phyloP scores from a whole-genome alignment of 2,113 vertebrate genomes.

The Cynopterus brachyotis region DNA sequence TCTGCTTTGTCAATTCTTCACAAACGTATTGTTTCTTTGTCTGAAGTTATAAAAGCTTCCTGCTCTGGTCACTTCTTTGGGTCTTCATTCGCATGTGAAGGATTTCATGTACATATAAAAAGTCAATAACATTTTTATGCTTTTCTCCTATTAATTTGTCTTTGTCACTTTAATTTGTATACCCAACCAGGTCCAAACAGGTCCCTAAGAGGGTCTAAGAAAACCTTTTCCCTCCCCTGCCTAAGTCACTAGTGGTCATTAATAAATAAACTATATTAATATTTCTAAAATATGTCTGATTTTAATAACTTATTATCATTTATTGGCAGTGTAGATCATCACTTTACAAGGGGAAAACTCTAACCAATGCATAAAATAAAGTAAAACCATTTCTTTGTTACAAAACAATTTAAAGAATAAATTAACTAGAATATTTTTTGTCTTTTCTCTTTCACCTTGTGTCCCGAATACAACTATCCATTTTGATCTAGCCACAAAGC shows the following conservation, averaged over 20 bases:
- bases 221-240: not conserved
- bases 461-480: accelerated
- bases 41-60: not conserved
- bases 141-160: not conserved
- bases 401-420: not conserved
- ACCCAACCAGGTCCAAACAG: not conserved
- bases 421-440: not conserved
- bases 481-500: not conserved
- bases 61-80: not conserved
- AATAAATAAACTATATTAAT: not conserved
- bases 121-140: not conserved
- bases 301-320: not conserved
- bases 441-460: not conserved
- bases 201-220: not conserved
- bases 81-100: not conserved
- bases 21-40: not conserved
- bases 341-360: not conserved
- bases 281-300: not conserved
- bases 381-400: not conserved
- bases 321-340: not conserved
- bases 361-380: not conserved
- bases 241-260: not conserved
- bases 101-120: not conserved
- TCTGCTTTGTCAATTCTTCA: not conserved
- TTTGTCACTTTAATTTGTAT: not conserved